Conservation (phyloP, 2,113 vertebrate genomes). For the Otis tarda region DNA sequence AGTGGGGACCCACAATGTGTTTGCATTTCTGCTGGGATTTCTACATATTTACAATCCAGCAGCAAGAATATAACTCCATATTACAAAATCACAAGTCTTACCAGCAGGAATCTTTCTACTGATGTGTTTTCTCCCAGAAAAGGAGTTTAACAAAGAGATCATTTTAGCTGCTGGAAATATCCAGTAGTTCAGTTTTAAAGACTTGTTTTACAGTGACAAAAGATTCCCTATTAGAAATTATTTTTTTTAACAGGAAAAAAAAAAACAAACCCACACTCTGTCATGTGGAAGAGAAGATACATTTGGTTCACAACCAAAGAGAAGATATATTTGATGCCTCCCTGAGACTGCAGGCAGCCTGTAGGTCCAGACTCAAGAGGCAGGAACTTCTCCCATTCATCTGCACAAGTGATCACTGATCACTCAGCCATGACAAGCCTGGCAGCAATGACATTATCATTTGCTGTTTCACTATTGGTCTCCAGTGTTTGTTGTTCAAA, state of each 20-base stretch:
- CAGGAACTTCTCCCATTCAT: background rate
- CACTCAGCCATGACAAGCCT: background rate
- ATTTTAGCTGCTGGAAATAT: background rate
- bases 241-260: background rate
- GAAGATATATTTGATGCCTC: too few species aligned
- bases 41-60: background rate
- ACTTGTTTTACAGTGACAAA: background rate
- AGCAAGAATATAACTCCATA: background rate
- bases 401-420: background rate
- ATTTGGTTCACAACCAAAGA: too few species aligned
- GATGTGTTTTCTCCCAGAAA: background rate
- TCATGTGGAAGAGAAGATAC: rapidly evolving
- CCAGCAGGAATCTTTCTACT: background rate
- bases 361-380: background rate
- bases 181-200: background rate
- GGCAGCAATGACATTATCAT: background rate
- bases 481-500: background rate
- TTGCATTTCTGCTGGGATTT: background rate
- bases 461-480: background rate
- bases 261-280: too few species aligned
- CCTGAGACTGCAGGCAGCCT: background rate
- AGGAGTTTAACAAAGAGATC: background rate
- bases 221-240: background rate
- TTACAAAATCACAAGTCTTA: background rate
- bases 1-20: rapidly evolving